Evolutionary conservation across 2,797 vertebrate species (phyloP), one percentile per base, ranked within the genome.

Genomic region (Pangasius larnaudii): DNA sequence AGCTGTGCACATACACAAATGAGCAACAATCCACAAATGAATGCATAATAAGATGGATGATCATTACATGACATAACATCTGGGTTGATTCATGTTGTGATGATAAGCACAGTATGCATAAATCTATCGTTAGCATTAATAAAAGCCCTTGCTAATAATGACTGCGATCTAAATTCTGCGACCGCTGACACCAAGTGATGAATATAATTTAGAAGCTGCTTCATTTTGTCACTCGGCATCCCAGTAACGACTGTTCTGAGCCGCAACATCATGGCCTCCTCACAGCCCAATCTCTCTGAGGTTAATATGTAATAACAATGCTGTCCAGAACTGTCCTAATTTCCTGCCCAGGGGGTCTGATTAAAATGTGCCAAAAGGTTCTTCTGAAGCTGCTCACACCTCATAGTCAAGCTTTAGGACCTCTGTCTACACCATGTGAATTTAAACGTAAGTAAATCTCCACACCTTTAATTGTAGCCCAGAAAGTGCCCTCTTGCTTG

Each of bases 231-330:
- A 69, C 61, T 24, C 88, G 86, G 85, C 69, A 74, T 81, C 65
- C 84, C 75, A 89, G 80, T 90, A 85, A 87, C 79, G 85, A 81
- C 56, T 49, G 2, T 16, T 24, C 71, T n/a, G 90, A 84, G 67
- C 69, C 83, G 81, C 74, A 80, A 84, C 86, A 56, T 56, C 65
- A 8, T 86, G 84, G 36, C 24, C 85, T 72, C 65, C 74, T 84
- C 80, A 74, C 82, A 74, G 51, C 27, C 42, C 72, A 51, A 61
- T 69, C 80, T 90, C 84, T 88, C 81, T 86, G 89, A 90, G 90
- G 91, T 91, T 93, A 90, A 92, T 91, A 30, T 69, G 72, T 86
- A 87, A 89, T 93, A 92, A 91, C 90, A 91, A 81, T 81, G 85
- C 87, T 90, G 89, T 91, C 67, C 59, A 88, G 88, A 89, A 91